Evolutionary conservation across 2,113 vertebrate species (phyloP).

Genomic region (Malurus elegans): DNA sequence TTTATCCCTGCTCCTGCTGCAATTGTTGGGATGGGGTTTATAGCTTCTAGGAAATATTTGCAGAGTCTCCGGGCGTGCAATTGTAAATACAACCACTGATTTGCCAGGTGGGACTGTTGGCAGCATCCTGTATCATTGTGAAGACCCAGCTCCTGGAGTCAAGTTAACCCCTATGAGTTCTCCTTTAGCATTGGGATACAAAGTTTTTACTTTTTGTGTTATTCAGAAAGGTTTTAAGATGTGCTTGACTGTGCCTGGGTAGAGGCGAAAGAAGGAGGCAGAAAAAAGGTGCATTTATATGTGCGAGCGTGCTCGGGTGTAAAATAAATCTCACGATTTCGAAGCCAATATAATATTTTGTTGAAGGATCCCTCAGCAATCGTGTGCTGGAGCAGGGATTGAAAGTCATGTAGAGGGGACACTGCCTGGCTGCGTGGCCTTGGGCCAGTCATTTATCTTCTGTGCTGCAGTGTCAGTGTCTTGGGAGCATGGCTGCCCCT

Average conservation of each 20-base stretch:
- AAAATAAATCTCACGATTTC: neutral
- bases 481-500: neutral
- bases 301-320: neutral
- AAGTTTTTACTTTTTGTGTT: neutral
- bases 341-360: neutral
- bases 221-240: neutral
- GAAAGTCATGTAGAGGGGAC: neutral
- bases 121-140: neutral
- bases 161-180: neutral
- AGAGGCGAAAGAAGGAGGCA: neutral
- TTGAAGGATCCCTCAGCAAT: neutral
- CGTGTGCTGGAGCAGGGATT: neutral
- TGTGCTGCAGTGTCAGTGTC: neutral
- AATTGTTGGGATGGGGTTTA: neutral
- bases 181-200: rapidly evolving
- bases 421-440: neutral
- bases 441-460: neutral
- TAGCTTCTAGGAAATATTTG: neutral
- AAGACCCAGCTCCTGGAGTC: neutral
- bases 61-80: neutral
- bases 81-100: neutral
- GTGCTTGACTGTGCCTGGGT: neutral
- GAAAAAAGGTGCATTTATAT: neutral
- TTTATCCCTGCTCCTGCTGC: rapidly evolving
- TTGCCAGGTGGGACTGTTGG: neutral